A percentile compares a stretch with the other conserved stretches of the same genome.
Evolutionary conservation across 2,888 invertebrate species (phyloP).

Genomic region (Hydraecia micacea): DNA sequence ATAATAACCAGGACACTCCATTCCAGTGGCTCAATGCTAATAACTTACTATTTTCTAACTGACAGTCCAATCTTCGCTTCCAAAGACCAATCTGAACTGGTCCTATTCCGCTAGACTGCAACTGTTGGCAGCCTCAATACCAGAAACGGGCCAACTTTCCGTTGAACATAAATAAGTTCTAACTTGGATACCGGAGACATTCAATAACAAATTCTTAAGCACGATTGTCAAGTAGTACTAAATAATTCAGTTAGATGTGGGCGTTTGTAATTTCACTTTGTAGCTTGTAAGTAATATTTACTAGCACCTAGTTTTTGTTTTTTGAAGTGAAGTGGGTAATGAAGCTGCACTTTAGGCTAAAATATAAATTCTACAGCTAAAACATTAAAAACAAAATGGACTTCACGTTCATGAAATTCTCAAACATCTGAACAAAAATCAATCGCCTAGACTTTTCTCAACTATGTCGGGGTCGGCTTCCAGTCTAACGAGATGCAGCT

Average conservation of each 20-base stretch:
- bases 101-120: slow-evolving; percentile 31
- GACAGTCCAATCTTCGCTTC: slow-evolving; percentile 53
- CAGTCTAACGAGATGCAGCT: no score
- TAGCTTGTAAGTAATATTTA: slow-evolving; percentile 50
- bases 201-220: slow-evolving; percentile 80
- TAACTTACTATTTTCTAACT: slow-evolving; percentile 40
- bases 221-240: slow-evolving; percentile 79
- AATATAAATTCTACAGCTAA: background rate
- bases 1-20: slow-evolving; percentile 5
- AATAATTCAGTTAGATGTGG: slow-evolving; percentile 75
- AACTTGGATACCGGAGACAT: slow-evolving; percentile 67
- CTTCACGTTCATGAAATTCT: no score
- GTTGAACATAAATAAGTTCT: slow-evolving; percentile 61
- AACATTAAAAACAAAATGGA: background rate
- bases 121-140: slow-evolving; percentile 42
- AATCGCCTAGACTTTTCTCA: no score
- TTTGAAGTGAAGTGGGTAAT: background rate
- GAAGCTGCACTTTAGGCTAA: background rate
- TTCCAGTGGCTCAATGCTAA: slow-evolving; percentile 14
- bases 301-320: slow-evolving; percentile 32
- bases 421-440: no score
- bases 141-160: slow-evolving; percentile 58
- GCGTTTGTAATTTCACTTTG: slow-evolving; percentile 67
- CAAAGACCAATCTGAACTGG: slow-evolving; percentile 41
- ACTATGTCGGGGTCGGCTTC: no score